phyloP scores from a whole-genome alignment of 2,888 invertebrate species.

The Tipula confusa region DNA sequence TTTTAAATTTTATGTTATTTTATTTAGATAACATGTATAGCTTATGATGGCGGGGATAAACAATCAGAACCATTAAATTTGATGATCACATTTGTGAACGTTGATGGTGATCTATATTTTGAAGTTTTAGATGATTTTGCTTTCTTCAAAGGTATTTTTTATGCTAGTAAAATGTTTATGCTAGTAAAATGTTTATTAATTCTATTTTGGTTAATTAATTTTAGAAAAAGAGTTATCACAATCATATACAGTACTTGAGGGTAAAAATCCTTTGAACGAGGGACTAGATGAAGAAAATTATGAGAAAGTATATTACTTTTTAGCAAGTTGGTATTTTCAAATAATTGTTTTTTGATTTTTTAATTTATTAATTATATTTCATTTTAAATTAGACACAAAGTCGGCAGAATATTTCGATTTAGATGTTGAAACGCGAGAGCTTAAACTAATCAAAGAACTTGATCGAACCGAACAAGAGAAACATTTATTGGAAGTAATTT shows the following conservation, averaged over 20 bases:
- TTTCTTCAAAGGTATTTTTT: conserved; percentile 40
- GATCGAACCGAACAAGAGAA: conserved; percentile 49
- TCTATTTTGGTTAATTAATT: not conserved
- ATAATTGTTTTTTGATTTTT: not conserved
- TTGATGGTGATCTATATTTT: conserved; percentile 52
- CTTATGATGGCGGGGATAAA: conserved; percentile 50
- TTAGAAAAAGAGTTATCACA: conserved; percentile 49
- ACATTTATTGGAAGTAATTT: conserved; percentile 52
- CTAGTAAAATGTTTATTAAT: not conserved
- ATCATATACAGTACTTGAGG: conserved; percentile 45
- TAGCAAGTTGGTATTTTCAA: conserved; percentile 47
- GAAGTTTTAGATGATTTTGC: conserved; percentile 35
- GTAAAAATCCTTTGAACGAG: conserved; percentile 52
- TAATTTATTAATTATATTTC: not conserved
- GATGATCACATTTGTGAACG: conserved; percentile 51
- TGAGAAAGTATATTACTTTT: conserved; percentile 51
- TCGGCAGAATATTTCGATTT: conserved; percentile 40
- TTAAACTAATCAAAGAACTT: conserved; percentile 48
- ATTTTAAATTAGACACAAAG: conserved; percentile 35
- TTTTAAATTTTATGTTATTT: conserved; percentile 27
- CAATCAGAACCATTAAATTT: conserved; percentile 40
- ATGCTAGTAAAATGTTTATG: conserved; percentile 30
- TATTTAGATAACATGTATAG: conserved; percentile 51
- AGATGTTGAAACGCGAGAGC: conserved; percentile 45
- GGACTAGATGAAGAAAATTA: conserved; percentile 45